phyloP scores from a whole-genome alignment of 2,888 invertebrate genomes.

The Phengaris arion region DNA sequence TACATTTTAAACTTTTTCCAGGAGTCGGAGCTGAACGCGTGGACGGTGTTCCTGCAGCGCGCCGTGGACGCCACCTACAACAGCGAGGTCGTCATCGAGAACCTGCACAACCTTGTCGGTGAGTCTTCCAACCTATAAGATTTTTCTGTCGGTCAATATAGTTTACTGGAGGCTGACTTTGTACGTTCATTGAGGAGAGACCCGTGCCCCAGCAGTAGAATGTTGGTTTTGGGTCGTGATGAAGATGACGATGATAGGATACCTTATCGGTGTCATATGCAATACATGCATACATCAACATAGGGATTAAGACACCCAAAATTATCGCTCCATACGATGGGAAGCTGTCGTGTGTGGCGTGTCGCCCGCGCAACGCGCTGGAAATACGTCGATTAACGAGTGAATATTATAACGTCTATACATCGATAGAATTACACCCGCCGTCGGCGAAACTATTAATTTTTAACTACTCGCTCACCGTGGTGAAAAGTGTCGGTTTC shows the following conservation, averaged over 20 bases:
- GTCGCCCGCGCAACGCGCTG: neutral
- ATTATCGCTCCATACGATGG: neutral
- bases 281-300: no score
- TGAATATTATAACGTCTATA: neutral
- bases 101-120: constrained; percentile 75
- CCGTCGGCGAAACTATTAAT: constrained; percentile 14
- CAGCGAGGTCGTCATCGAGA: constrained; percentile 71
- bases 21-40: constrained; percentile 71
- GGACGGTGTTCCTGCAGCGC: constrained; percentile 73
- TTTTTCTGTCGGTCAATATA: no score
- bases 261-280: no score
- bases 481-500: neutral
- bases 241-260: no score
- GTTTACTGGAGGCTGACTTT: no score
- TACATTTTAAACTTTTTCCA: constrained; percentile 41
- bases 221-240: no score
- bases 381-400: constrained; percentile 6
- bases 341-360: neutral
- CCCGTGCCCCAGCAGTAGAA: no score
- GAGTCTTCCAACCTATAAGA: constrained; percentile 36
- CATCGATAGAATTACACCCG: constrained; percentile 15
- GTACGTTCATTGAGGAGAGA: no score
- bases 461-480: neutral
- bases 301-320: neutral
- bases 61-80: constrained; percentile 69